Base-by-base conservation (phyloP, 2,113 vertebrate species). In the Beaufortia kweichowensis region DNA sequence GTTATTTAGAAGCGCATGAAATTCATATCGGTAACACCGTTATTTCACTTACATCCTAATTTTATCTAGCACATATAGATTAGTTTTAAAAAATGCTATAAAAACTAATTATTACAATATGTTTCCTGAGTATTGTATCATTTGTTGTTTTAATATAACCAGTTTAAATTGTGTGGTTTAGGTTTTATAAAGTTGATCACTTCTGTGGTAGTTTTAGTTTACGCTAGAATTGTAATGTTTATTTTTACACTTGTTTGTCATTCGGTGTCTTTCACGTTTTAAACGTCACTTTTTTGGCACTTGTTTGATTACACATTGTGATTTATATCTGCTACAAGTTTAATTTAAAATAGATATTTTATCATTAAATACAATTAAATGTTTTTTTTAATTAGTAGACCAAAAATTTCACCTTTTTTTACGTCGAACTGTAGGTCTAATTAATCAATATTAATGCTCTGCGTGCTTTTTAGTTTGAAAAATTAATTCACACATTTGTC, bases 241-340 rank as follows among this genome's bases (percentile, higher is more conserved):
- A 53, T 33, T 64, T 50, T 14, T 76, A 76, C 79, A 12, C 28
- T 31, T 70, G 29, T 68, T 33, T n/a, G n/a, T n/a, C n/a, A n/a
- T n/a, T n/a, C n/a, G n/a, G 75, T 79, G 71, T 80, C 53, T 73
- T 75, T 70, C 2, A 69, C 46, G n/a, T 69, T 55, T 33, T 15
- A 23, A 1, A 55, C 12, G 2, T 69, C n/a, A n/a, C n/a, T n/a
- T 55, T 28, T 35, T n/a, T 69, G 46, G 31, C 19, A 69, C 28
- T 31, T 55, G 15, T 33, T 69, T 24, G 23, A 67, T 64, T 48
- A 56, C 11, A 12, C 19, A 43, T 56, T 14, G 11, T 71, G 15
- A 31, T 64, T 21, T 48, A 61, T 35, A 57, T 70, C n/a, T 70
- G 26, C 14, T 59, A 5, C 3, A 12, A 41, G 28, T 70, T 57